These are phyloP conservation scores for Macrotus californicus DNA, from an alignment of 2,113 vertebrate species.

Conservation along the genomic window DNA sequence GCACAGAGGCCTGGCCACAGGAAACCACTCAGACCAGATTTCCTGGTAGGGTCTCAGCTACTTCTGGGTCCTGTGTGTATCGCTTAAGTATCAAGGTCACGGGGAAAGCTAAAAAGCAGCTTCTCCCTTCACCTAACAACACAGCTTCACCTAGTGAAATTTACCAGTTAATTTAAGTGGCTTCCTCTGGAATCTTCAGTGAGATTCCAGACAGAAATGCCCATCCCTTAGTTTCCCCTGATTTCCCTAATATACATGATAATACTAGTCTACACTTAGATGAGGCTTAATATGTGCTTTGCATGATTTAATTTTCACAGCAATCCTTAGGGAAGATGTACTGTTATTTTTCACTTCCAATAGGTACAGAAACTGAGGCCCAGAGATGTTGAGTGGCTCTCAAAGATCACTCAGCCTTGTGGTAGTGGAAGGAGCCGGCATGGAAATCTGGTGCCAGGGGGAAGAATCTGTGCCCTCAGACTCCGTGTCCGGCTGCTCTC, in stretches of 20 bases:
- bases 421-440: accelerated
- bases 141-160: background rate
- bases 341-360: background rate
- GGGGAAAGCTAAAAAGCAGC: background rate
- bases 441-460: background rate
- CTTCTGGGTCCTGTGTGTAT: background rate
- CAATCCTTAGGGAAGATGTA: background rate
- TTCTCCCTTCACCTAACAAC: background rate
- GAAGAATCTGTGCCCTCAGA: background rate
- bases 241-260: background rate
- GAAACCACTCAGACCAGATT: background rate
- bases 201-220: background rate
- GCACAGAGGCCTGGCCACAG: background rate
- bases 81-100: background rate
- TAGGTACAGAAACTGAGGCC: background rate
- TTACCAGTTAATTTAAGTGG: background rate
- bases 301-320: background rate
- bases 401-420: background rate
- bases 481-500: background rate
- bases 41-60: background rate
- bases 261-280: background rate
- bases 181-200: background rate
- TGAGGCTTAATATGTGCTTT: background rate
- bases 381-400: background rate
- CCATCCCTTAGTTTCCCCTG: too few relatives aligned